Evolutionary conservation across 2,888 invertebrate species (phyloP).

Genomic region (Sycophila texana): DNA sequence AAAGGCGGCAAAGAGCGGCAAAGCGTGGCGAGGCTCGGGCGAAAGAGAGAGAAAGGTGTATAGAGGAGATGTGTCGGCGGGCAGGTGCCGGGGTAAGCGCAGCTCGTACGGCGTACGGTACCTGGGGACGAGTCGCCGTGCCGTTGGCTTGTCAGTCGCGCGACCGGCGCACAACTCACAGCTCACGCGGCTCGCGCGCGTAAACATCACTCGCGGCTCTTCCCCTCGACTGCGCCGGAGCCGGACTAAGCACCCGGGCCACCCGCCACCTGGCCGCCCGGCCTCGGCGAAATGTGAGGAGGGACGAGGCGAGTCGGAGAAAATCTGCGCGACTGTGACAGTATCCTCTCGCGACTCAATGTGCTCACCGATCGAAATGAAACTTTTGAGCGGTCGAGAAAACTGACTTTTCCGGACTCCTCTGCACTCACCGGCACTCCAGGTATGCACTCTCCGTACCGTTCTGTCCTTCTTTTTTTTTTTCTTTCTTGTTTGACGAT

Average conservation of each 20-base stretch:
- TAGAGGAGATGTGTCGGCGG: neutral
- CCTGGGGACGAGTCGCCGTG: slow-evolving; percentile 29
- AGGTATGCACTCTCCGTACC: neutral
- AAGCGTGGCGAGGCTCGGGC: neutral
- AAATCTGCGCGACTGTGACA: too few relatives aligned
- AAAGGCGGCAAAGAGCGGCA: too few relatives aligned
- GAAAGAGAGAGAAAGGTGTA: neutral
- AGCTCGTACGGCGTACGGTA: slow-evolving; percentile 25
- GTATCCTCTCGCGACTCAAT: too few relatives aligned
- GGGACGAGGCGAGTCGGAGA: too few relatives aligned
- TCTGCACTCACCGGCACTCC: neutral
- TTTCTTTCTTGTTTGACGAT: neutral
- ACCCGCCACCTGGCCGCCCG: too few relatives aligned
- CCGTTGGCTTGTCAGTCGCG: slow-evolving; percentile 52
- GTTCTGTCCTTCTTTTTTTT: neutral
- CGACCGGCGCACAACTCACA: slow-evolving; percentile 52
- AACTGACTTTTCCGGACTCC: neutral
- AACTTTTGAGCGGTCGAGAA: neutral
- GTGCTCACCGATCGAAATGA: neutral
- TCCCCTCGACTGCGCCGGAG: too few relatives aligned
- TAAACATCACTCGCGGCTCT: too few relatives aligned
- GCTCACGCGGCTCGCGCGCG: slow-evolving; percentile 17
- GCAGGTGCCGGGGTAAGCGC: slow-evolving; percentile 3
- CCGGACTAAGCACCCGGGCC: too few relatives aligned
- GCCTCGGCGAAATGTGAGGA: too few relatives aligned